These are phyloP conservation scores for Zaprionus capensis DNA, from an alignment of 1,140 invertebrate genomes.

Conservation along the genomic window DNA sequence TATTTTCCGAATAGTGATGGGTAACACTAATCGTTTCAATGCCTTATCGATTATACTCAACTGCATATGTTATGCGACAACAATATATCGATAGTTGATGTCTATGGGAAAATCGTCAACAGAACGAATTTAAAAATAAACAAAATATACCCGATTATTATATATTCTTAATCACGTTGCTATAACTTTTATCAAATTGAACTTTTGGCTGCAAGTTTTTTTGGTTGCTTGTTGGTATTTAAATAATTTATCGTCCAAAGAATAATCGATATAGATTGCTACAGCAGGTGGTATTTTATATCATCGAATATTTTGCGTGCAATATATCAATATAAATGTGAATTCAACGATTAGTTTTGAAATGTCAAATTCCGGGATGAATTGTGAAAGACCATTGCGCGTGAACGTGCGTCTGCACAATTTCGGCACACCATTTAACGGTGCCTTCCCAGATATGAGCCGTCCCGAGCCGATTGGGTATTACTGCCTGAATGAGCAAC, in stretches of 20 bases:
- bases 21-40: background rate
- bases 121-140: background rate
- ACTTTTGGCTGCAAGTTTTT: background rate
- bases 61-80: background rate
- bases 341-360: background rate
- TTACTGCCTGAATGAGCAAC: constrained; percentile 31
- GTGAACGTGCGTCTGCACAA: constrained; percentile 24
- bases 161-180: background rate
- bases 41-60: background rate
- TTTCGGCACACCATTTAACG: constrained; percentile 4
- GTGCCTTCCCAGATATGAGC: constrained; percentile 36
- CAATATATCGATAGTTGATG: background rate
- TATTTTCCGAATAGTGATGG: constrained; percentile 4
- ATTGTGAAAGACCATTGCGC: background rate
- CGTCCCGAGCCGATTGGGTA: constrained; percentile 42
- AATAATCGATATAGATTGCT: background rate
- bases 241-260: background rate
- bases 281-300: background rate
- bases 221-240: background rate
- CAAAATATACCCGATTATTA: background rate
- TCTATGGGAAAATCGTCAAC: no score
- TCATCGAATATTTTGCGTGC: background rate
- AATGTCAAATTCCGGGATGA: background rate
- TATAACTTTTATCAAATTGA: background rate
- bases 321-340: background rate